A percentile compares a stretch with the other conserved stretches of the same genome.
Evolutionary conservation across 1,140 invertebrate genomes (phyloP).

Genomic region (Callitettix versicolor): DNA sequence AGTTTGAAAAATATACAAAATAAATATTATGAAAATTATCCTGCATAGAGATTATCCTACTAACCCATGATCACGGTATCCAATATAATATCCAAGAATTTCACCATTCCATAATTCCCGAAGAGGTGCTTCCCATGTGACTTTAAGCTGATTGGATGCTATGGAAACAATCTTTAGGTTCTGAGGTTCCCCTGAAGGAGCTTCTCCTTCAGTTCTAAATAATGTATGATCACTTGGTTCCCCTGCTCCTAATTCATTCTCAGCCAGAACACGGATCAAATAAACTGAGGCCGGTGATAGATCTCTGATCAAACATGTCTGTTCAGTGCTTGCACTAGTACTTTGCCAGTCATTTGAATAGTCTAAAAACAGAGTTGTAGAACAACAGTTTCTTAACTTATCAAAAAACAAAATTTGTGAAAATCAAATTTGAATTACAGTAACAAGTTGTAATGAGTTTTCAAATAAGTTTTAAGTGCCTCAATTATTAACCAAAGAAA

Average conservation of each 20-base stretch:
- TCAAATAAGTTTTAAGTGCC: no score
- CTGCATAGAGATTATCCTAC: no score
- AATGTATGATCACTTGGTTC: constrained; percentile 35
- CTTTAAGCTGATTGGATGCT: constrained; percentile 31
- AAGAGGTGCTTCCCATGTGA: constrained; percentile 33
- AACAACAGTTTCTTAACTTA: no score
- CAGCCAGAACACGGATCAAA: constrained; percentile 38
- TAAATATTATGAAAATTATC: no score
- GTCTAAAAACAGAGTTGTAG: no score
- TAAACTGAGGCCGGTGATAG: constrained; percentile 41
- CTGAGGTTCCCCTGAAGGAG: constrained; percentile 41
- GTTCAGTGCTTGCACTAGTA: constrained; percentile 29
- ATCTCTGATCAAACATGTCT: constrained; percentile 29
- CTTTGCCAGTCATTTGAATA: constrained; percentile 22
- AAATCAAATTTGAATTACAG: neutral
- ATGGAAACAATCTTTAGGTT: constrained; percentile 37
- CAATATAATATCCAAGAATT: constrained; percentile 45
- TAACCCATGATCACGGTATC: constrained; percentile 33
- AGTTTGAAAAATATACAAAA: no score
- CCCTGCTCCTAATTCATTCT: constrained; percentile 39
- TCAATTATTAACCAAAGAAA: no score
- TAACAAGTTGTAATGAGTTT: neutral
- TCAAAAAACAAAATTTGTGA: neutral
- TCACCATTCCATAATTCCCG: constrained; percentile 38
- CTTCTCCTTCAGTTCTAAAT: constrained; percentile 39